Evolutionary conservation across 2,113 vertebrate genomes (phyloP), one percentile per base, ranked within the genome.

Genomic region (Peromyscus leucopus): DNA sequence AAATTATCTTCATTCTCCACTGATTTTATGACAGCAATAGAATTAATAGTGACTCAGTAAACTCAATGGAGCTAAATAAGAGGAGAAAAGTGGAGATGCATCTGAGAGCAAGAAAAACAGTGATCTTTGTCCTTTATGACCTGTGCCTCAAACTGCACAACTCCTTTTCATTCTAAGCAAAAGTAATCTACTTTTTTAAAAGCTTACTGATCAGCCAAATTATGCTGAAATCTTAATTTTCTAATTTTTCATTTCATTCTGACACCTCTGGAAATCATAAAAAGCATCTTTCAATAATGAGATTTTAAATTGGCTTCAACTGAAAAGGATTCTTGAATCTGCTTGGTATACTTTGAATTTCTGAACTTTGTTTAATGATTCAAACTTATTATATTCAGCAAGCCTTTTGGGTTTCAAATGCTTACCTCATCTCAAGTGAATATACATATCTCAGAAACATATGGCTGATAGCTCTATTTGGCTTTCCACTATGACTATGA

Each of bases 221-320:
- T 91, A n/a, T 28, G 1, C 61, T 95, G 57, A 95, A 59, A 69
- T 85, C 24, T 91, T 96, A 94, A 69, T 76, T 92, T 95, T 80
- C 28, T 76, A 86, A 75, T 57, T 95, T 97, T 48, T 97, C 51
- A 94, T 95, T 82, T 96, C 90, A 65, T 88, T 88, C 24, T 93
- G 92, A 96, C 51, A 96, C 46, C 24, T 91, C 93, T 92, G 65
- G 36, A 87, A 94, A 15, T 78, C 80, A 69, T 74, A 72, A 48
- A 33, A 94, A 86, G 33, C 31, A 82, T 85, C n/a, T 95, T 85
- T 97, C 71, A 67, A 55, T 95, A 33, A 93, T 95, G 71, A 95
- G 89, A 89, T 97, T 93, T 12, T 67, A 91, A 94, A 78, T 55
- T 96, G 87, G 19, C 46, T 95, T 93, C 39, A 97, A n/a, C 0